Base-by-base conservation (phyloP, 2,113 vertebrate genomes). In the Petroica traversi region DNA sequence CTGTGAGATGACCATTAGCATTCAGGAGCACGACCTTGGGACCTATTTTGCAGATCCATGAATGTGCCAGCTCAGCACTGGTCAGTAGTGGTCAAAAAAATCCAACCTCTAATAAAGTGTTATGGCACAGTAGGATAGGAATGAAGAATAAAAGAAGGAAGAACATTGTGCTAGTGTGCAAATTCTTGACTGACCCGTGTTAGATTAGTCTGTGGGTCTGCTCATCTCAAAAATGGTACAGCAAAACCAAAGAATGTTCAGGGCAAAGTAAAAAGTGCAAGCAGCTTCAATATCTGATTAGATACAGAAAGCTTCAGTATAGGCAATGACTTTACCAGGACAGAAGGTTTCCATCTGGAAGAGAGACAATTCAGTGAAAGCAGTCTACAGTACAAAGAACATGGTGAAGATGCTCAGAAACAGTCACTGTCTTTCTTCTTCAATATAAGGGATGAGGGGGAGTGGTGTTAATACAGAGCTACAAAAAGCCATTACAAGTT, bases 361-460 rank as follows among this genome's bases (percentile, higher is more conserved):
- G 52, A 87, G 9, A 66, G 23, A 46, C 20, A 68, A 33, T 34
- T 38, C 36, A 28, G n/a, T 16, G 19, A 57, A 67, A 89, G 40
- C 9, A 22, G 12, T 26, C 18, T 64, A 23, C 12, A 66, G 29
- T 9, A 25, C 12, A 23, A 80, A 38, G 20, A 78, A 17, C 8
- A 31, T 9, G 11, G 34, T 46, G 34, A 81, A 38, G 29, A 43
- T 84, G 43, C 57, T 67, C 57, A 71, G 40, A 25, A 84, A 89
- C 29, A 51, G 12, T n/a, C 34, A 34, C n/a, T 72, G 1, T 0
- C 17, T 36, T 19, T 41, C 25, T 74, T 72, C 72, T 84, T 20
- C 45, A 48, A 9, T 8, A 43, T 28, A 59, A 43, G n/a, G 24
- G 4, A 34, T 52, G 25, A 6, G 6, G 5, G 1, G 1, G 8